Conservation (phyloP, 1,140 invertebrate genomes). For the Drosophila pandora region DNA sequence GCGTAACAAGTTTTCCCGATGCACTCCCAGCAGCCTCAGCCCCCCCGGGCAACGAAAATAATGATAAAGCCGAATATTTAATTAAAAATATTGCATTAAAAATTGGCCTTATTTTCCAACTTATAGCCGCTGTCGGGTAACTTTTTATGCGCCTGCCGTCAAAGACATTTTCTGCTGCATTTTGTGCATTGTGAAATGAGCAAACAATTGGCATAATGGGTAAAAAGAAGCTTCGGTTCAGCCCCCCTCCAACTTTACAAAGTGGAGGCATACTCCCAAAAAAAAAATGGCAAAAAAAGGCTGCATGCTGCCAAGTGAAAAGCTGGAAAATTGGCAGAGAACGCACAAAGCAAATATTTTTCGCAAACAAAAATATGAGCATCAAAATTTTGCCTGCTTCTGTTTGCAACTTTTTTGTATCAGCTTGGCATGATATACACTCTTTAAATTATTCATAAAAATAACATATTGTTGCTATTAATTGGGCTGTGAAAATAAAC, state of each 20-base stretch:
- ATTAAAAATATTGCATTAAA: slow-evolving; percentile 36
- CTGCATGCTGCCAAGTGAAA: slow-evolving; percentile 40
- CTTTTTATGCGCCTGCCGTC: slow-evolving; percentile 62
- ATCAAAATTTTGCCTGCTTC: slow-evolving; percentile 10
- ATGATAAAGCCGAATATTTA: slow-evolving; percentile 37
- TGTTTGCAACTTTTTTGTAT: background rate
- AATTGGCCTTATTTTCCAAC: slow-evolving; percentile 9
- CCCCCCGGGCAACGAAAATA: slow-evolving; percentile 3
- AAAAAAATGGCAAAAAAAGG: slow-evolving; percentile 35
- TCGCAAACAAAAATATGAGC: slow-evolving; percentile 22
- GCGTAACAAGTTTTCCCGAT: slow-evolving; percentile 52
- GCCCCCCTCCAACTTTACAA: slow-evolving; percentile 1
- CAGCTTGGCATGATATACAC: background rate
- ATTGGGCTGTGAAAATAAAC: slow-evolving; percentile 17
- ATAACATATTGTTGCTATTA: slow-evolving; percentile 9
- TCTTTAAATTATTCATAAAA: slow-evolving; percentile 12
- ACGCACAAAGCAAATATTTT: slow-evolving; percentile 25
- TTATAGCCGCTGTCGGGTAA: slow-evolving; percentile 10
- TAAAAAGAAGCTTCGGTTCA: slow-evolving; percentile 11
- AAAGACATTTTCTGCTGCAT: slow-evolving; percentile 69
- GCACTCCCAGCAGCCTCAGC: background rate
- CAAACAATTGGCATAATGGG: slow-evolving; percentile 70
- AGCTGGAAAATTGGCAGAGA: slow-evolving; percentile 33
- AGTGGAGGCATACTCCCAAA: background rate
- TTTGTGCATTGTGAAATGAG: slow-evolving; percentile 66